Evolutionary conservation across 1,140 invertebrate genomes (phyloP).

Genomic region (Holotrichia oblita): DNA sequence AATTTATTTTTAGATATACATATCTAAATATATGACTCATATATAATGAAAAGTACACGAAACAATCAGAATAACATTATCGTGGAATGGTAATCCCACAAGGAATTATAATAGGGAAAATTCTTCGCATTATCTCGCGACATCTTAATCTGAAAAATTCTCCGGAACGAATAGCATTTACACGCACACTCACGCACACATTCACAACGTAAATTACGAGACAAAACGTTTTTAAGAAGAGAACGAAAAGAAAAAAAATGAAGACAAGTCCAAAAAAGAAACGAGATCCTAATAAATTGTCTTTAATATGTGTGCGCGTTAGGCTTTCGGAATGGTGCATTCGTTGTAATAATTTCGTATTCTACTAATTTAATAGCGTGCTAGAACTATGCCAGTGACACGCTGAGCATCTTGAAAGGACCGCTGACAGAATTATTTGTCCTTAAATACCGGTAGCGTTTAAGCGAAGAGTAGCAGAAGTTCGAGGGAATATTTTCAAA

Average conservation of each 20-base stretch:
- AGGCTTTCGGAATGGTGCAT: not conserved
- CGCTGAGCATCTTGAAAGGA: constrained; percentile 38
- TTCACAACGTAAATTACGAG: constrained; percentile 5
- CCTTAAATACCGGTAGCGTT: constrained; percentile 43
- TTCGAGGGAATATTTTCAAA: constrained; percentile 31
- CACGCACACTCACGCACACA: not conserved
- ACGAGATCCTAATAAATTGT: constrained; percentile 35
- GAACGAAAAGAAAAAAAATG: not conserved
- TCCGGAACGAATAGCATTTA: not conserved
- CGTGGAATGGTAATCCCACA: too few relatives aligned
- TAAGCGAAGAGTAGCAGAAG: not conserved
- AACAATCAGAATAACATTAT: too few relatives aligned
- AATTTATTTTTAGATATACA: too few relatives aligned
- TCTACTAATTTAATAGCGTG: constrained; percentile 41
- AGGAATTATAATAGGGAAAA: too few relatives aligned
- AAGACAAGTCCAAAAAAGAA: not conserved
- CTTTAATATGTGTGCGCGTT: constrained; percentile 37
- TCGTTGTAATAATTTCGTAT: constrained; percentile 31
- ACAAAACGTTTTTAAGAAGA: not conserved
- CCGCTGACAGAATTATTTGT: constrained; percentile 42
- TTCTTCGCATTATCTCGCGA: too few relatives aligned
- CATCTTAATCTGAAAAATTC: constrained; percentile 4
- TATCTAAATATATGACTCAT: too few relatives aligned
- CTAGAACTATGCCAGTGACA: constrained; percentile 12
- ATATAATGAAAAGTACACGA: too few relatives aligned